Conservation (phyloP, 1,140 invertebrate species). For the Pararge aegeria region DNA sequence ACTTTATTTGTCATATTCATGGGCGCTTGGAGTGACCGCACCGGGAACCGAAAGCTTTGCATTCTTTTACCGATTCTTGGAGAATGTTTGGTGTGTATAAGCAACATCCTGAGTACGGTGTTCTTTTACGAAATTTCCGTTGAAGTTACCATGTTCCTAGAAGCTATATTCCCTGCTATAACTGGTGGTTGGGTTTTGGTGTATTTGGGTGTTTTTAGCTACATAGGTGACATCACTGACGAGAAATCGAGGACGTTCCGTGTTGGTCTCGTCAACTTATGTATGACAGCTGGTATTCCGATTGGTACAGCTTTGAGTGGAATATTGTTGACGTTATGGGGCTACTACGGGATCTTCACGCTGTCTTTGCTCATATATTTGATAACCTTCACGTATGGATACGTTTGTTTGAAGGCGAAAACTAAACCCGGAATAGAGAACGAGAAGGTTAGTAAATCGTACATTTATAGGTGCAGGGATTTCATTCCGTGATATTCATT, state of each 20-base stretch:
- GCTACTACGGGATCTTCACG: slow-evolving; percentile 75
- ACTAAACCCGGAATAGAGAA: slow-evolving; percentile 44
- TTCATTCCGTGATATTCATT: too few relatives aligned
- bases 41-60: slow-evolving; percentile 81
- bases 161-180: slow-evolving; percentile 79
- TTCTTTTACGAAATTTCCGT: slow-evolving; percentile 78
- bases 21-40: slow-evolving; percentile 82
- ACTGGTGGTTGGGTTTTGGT: slow-evolving; percentile 80
- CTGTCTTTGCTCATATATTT: slow-evolving; percentile 58
- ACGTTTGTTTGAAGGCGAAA: slow-evolving; percentile 56
- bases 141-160: slow-evolving; percentile 78
- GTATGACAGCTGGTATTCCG: slow-evolving; percentile 72
- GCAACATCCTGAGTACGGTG: slow-evolving; percentile 77
- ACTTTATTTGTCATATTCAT: slow-evolving; percentile 80
- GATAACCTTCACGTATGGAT: slow-evolving; percentile 58
- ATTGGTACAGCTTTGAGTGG: slow-evolving; percentile 74
- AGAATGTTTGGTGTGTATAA: slow-evolving; percentile 70
- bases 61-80: slow-evolving; percentile 80
- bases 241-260: slow-evolving; percentile 79
- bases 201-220: slow-evolving; percentile 80
- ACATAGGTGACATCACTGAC: slow-evolving; percentile 81
- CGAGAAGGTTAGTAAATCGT: slow-evolving; percentile 47
- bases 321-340: slow-evolving; percentile 63
- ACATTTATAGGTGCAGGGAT: too few relatives aligned
- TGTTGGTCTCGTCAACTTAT: slow-evolving; percentile 80